Conservation (phyloP, 2,113 vertebrate genomes). For the Copsychus sechellarum region DNA sequence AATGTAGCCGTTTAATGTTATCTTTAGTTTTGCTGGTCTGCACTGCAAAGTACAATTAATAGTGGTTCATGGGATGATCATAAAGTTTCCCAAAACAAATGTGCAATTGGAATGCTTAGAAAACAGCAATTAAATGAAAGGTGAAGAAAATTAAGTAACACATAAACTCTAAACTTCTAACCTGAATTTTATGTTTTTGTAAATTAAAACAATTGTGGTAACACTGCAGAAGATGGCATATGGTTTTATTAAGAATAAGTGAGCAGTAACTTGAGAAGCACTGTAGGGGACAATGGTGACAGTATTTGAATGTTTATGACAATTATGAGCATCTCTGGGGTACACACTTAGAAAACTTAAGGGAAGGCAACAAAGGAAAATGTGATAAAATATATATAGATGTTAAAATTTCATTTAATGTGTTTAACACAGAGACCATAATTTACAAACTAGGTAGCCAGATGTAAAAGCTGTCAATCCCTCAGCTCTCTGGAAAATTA, state of each 20-base stretch:
- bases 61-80: background rate
- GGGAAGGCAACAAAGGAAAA: background rate
- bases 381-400: background rate
- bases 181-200: background rate
- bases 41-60: background rate
- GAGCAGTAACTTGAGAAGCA: background rate
- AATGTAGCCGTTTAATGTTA: background rate
- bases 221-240: background rate
- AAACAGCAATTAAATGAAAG: background rate
- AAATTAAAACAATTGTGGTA: background rate
- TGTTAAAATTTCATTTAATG: background rate
- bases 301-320: background rate
- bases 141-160: background rate
- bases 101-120: background rate
- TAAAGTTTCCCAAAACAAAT: background rate
- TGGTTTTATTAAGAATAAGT: background rate
- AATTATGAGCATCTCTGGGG: background rate
- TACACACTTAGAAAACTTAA: background rate
- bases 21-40: background rate
- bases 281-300: background rate
- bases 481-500: background rate
- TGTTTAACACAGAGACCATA: background rate
- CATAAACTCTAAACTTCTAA: background rate
- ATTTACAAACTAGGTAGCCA: background rate
- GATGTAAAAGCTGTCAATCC: background rate